Evolutionary conservation across 2,797 vertebrate genomes (phyloP).

Genomic region (Peromyscus attwateri): DNA sequence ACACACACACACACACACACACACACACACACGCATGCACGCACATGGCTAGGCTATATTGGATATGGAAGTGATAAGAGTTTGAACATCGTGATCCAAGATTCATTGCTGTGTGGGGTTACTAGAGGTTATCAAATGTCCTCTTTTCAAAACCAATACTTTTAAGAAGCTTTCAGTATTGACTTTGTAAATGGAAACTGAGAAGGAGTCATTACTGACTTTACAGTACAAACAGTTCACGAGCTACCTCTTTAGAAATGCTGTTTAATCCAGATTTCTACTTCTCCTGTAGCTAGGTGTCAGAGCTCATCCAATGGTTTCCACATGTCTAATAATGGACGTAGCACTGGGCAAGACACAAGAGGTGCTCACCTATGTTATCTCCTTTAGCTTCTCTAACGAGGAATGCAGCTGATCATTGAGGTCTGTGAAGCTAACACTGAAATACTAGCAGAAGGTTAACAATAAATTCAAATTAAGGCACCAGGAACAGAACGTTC

Average conservation of each 20-base stretch:
- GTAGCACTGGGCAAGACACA: not conserved
- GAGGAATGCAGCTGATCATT: not conserved
- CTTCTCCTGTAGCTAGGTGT: not conserved
- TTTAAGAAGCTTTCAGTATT: constrained; percentile 27
- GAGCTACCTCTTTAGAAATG: not conserved
- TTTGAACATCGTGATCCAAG: not conserved
- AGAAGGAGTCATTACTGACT: not conserved
- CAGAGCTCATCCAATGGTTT: not conserved
- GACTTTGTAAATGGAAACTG: not conserved
- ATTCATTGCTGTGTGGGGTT: not conserved
- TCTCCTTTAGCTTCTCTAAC: not conserved
- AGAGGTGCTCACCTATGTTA: not conserved
- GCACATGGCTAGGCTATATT: not conserved
- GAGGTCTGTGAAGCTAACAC: not conserved
- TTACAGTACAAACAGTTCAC: not conserved
- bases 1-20: too few relatives aligned
- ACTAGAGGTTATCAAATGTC: not conserved
- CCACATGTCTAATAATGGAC: not conserved
- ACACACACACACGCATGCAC: not conserved
- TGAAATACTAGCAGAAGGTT: not conserved
- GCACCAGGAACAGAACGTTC: not conserved
- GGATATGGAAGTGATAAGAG: not conserved
- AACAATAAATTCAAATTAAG: not conserved
- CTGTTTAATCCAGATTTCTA: not conserved
- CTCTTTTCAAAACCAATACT: not conserved